These are phyloP conservation scores for Brevimyrus niger DNA, from an alignment of 2,113 vertebrate genomes.

Conservation along the genomic window DNA sequence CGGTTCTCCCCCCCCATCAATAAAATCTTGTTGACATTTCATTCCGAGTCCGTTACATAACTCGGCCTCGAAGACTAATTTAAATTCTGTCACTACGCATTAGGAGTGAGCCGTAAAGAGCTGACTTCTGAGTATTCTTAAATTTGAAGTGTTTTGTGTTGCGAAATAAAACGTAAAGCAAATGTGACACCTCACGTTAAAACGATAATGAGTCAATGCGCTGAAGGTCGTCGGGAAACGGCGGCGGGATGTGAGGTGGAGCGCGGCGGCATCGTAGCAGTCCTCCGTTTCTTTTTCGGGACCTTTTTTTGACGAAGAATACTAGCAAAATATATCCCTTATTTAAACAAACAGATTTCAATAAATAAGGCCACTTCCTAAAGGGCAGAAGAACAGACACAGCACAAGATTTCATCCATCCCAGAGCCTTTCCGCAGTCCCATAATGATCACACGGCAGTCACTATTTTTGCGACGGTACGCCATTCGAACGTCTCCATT, in stretches of 20 bases:
- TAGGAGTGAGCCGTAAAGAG: not conserved
- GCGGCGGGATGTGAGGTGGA: not conserved
- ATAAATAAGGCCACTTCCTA: not conserved
- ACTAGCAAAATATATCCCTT: not conserved
- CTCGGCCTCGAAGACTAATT: not conserved
- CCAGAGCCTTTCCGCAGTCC: not conserved
- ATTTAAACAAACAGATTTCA: not conserved
- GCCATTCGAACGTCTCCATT: not conserved
- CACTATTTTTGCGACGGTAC: not conserved
- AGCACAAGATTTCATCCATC: not conserved
- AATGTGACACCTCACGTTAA: not conserved
- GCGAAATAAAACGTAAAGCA: not conserved
- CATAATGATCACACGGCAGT: not conserved
- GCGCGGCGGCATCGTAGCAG: not conserved
- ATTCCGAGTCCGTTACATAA: not conserved
- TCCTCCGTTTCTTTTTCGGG: not conserved
- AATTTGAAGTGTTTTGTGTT: not conserved
- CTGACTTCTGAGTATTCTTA: not conserved
- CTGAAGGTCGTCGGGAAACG: not conserved
- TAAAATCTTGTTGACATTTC: slow-evolving; percentile 1
- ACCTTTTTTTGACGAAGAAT: not conserved
- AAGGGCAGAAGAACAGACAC: not conserved
- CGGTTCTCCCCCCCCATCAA: not conserved
- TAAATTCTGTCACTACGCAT: not conserved
- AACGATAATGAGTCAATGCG: not conserved